phyloP scores from a whole-genome alignment of 1,140 invertebrate genomes.

The Drosophila biarmipes region DNA sequence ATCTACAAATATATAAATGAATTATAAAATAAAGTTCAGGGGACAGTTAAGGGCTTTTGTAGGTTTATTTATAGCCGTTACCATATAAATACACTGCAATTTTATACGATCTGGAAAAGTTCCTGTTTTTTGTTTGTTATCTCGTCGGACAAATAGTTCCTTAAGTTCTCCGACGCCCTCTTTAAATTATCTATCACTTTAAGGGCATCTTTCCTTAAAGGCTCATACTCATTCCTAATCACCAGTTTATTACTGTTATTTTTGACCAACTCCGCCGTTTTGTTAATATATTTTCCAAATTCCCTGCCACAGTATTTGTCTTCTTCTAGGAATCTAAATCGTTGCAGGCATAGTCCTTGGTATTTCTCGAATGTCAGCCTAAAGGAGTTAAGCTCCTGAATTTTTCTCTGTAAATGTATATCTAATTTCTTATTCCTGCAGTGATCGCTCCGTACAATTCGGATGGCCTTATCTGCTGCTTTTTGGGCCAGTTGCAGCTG shows the following conservation, averaged over 20 bases:
- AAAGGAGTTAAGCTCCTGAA: slow-evolving; percentile 42
- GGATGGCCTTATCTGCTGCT: slow-evolving; percentile 1
- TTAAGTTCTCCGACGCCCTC: neutral
- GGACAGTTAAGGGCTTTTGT: too few relatives aligned
- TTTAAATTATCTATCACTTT: neutral
- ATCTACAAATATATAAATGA: too few relatives aligned
- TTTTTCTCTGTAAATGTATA: neutral
- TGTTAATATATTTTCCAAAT: neutral
- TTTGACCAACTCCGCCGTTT: rapidly evolving
- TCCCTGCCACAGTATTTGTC: slow-evolving; percentile 26
- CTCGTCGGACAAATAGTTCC: neutral
- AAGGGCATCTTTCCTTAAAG: neutral
- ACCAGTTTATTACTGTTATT: neutral
- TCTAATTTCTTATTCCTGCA: slow-evolving; percentile 1
- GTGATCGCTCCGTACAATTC: neutral
- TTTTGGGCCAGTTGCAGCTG: slow-evolving; percentile 18
- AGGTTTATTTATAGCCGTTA: neutral
- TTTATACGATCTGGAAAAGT: neutral
- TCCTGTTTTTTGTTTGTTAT: neutral
- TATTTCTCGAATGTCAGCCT: slow-evolving; percentile 29
- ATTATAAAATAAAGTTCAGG: too few relatives aligned
- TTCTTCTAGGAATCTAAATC: slow-evolving; percentile 22
- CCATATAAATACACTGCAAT: neutral
- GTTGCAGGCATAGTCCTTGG: slow-evolving; percentile 30
- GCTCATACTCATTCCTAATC: neutral